Evolutionary conservation across 2,113 vertebrate species (phyloP).

Genomic region (Smithornis capensis): DNA sequence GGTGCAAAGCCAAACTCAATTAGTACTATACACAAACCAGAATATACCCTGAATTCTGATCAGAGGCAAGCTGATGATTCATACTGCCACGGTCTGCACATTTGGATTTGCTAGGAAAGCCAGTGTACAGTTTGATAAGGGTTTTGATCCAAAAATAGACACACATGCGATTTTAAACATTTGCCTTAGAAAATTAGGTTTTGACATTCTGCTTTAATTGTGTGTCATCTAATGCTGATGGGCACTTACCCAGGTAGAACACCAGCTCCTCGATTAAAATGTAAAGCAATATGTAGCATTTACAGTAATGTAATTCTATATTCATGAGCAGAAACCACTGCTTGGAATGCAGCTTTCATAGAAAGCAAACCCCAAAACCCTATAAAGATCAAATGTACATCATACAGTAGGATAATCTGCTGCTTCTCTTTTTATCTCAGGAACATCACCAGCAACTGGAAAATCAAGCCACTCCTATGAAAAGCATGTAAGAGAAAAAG

Average conservation of each 20-base stretch:
- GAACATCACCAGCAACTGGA: background rate
- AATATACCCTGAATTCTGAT: slow-evolving; percentile 60
- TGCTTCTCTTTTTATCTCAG: background rate
- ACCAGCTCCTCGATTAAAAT: slow-evolving; percentile 42
- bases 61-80: slow-evolving; percentile 64
- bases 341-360: slow-evolving; percentile 14
- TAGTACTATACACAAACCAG: slow-evolving; percentile 50
- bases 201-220: slow-evolving; percentile 66
- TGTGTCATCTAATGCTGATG: slow-evolving; percentile 47
- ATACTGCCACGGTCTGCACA: slow-evolving; percentile 55
- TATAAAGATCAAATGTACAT: background rate
- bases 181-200: slow-evolving; percentile 60
- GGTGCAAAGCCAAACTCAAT: slow-evolving; percentile 64
- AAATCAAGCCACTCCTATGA: slow-evolving; percentile 3
- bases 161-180: slow-evolving; percentile 14
- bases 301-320: slow-evolving; percentile 6
- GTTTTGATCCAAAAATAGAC: slow-evolving; percentile 57
- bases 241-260: slow-evolving; percentile 32
- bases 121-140: slow-evolving; percentile 30
- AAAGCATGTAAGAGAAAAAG: background rate
- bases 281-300: slow-evolving; percentile 17
- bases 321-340: background rate
- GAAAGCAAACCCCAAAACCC: background rate
- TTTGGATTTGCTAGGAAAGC: slow-evolving; percentile 46
- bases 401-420: background rate